These are phyloP conservation scores for Acanthiza pusilla DNA, from an alignment of 2,797 vertebrate genomes.

Conservation along the genomic window DNA sequence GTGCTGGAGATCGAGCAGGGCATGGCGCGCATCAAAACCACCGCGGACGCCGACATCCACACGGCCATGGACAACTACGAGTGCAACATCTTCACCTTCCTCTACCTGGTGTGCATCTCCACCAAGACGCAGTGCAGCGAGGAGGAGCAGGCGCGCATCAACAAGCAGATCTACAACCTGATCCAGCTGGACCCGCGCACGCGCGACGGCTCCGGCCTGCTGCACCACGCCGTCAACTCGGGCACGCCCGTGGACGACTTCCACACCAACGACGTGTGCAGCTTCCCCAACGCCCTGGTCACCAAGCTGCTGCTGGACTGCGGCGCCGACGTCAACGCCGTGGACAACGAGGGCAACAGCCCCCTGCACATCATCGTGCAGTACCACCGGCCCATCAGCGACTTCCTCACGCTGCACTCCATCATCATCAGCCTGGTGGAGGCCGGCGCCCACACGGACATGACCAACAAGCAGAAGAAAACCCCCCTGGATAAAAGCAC, in stretches of 20 bases:
- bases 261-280: constrained; percentile 97
- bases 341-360: constrained; percentile 91
- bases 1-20: constrained; percentile 93
- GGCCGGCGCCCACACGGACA: constrained; percentile 95
- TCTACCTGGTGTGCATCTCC: constrained; percentile 95
- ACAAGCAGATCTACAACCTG: constrained; percentile 94
- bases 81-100: constrained; percentile 93
- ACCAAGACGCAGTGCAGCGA: constrained; percentile 89
- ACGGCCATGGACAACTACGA: constrained; percentile 89
- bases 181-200: constrained; percentile 91
- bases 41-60: constrained; percentile 80
- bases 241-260: constrained; percentile 94
- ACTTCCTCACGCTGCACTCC: constrained; percentile 95
- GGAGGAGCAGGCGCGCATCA: constrained; percentile 85
- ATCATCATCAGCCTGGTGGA: constrained; percentile 97
- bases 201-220: constrained; percentile 85
- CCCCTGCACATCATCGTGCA: constrained; percentile 95
- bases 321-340: constrained; percentile 88
- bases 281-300: constrained; percentile 92
- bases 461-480: constrained; percentile 97
- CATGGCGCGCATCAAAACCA: constrained; percentile 79
- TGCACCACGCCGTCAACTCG: constrained; percentile 94
- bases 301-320: constrained; percentile 94
- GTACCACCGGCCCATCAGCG: constrained; percentile 98
- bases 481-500: constrained; percentile 96